A percentile compares a stretch with the other conserved stretches of the same genome.
phyloP scores from a whole-genome alignment of 2,113 vertebrate genomes.

The Actinemys pallida region DNA sequence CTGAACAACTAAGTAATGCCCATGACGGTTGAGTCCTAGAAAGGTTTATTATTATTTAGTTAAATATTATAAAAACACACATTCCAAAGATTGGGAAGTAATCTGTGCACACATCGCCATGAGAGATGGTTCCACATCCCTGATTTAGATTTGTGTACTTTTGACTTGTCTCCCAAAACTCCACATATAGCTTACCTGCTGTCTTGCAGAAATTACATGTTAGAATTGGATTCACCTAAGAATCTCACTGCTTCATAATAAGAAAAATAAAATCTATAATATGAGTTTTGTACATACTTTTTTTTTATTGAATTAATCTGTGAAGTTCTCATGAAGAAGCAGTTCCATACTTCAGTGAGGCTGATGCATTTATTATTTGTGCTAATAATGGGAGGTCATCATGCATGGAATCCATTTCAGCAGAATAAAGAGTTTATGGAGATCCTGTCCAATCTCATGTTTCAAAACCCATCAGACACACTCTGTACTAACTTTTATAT shows the following conservation, averaged over 20 bases:
- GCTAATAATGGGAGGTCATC: neutral
- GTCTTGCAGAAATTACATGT: neutral
- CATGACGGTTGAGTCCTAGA: accelerated
- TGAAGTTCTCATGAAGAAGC: neutral
- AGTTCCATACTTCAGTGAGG: neutral
- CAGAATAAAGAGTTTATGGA: neutral
- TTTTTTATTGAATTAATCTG: neutral
- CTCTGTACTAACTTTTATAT: slow-evolving; percentile 44
- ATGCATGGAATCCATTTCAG: neutral
- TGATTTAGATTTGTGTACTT: neutral
- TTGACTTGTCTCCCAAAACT: neutral
- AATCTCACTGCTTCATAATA: neutral
- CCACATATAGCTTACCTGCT: neutral
- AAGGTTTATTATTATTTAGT: neutral
- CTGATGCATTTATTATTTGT: neutral
- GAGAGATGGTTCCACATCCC: neutral
- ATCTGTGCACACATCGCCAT: neutral
- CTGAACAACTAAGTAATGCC: neutral
- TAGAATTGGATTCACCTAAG: neutral
- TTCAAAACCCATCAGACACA: slow-evolving; percentile 3
- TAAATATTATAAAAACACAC: neutral
- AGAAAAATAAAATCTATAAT: neutral
- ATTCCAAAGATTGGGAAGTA: accelerated
- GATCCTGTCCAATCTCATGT: slow-evolving; percentile 21
- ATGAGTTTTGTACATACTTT: neutral